Conservation (phyloP, 2,113 vertebrate genomes). For the Xenopus borealis region DNA sequence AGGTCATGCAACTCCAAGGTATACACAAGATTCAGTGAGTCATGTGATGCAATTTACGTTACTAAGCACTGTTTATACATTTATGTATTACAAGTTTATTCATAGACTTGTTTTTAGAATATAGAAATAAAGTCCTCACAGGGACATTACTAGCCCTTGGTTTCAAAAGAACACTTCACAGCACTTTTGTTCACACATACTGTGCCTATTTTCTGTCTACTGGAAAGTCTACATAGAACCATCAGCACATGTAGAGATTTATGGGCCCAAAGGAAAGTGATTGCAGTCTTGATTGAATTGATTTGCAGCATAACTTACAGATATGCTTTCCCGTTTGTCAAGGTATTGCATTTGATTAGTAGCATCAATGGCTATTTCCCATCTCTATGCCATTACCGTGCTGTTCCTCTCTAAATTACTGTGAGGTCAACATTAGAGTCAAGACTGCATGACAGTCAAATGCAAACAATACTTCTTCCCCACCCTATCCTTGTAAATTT, state of each 20-base stretch:
- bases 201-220: not conserved
- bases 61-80: no score
- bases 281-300: conserved; percentile 20
- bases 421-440: conserved; percentile 22
- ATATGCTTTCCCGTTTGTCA: conserved; percentile 13
- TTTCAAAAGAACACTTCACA: no score
- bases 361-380: conserved; percentile 26
- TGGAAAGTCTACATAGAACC: conserved; percentile 1
- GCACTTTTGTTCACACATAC: not conserved
- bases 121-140: no score
- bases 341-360: conserved; percentile 24
- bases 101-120: no score
- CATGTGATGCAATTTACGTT: no score
- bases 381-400: conserved; percentile 25
- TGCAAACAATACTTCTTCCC: conserved; percentile 41
- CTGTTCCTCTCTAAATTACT: conserved; percentile 25
- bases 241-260: conserved; percentile 18
- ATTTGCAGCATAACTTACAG: conserved; percentile 23
- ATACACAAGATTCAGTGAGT: no score
- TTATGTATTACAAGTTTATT: no score
- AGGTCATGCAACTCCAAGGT: no score
- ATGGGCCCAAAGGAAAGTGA: conserved; percentile 11
- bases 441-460: conserved; percentile 40
- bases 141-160: not conserved
- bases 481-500: conserved; percentile 24